Percentiles rank a stretch among this genome's conserved stretches.
Conservation (phyloP, 2,797 vertebrate genomes). For the Eidolon dupreanum region DNA sequence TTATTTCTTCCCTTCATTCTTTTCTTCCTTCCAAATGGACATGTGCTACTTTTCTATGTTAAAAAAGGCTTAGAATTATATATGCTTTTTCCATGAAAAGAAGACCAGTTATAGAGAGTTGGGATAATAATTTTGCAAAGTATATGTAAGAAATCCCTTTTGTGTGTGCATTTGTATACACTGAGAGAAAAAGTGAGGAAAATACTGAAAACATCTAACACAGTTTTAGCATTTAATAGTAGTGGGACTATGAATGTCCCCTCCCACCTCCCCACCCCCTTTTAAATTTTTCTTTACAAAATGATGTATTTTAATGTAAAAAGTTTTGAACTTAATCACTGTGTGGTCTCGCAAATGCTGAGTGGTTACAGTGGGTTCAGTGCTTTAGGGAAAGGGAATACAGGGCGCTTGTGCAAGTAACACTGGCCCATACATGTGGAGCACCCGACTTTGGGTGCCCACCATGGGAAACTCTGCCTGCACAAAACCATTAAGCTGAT, state of each 20-base stretch:
- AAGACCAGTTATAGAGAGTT: not conserved
- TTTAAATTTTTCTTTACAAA: not conserved
- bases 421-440: fast-evolving
- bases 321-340: not conserved
- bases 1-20: not conserved
- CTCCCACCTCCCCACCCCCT: not conserved
- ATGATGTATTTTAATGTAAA: not conserved
- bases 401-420: fast-evolving
- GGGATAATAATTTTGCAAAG: not conserved
- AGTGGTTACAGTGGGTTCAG: not conserved
- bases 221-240: not conserved
- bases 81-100: not conserved
- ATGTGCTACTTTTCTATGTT: not conserved
- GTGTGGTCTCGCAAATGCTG: not conserved
- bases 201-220: not conserved
- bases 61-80: not conserved
- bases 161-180: not conserved
- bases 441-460: not conserved
- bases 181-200: not conserved
- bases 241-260: not conserved
- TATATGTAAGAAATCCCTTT: not conserved
- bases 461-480: not conserved
- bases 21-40: not conserved
- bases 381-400: not conserved
- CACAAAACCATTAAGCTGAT: not conserved